A percentile compares a stretch with the other conserved stretches of the same genome.
These are phyloP conservation scores for Neoascia interrupta DNA, from an alignment of 2,888 invertebrate genomes.

Conservation along the genomic window DNA sequence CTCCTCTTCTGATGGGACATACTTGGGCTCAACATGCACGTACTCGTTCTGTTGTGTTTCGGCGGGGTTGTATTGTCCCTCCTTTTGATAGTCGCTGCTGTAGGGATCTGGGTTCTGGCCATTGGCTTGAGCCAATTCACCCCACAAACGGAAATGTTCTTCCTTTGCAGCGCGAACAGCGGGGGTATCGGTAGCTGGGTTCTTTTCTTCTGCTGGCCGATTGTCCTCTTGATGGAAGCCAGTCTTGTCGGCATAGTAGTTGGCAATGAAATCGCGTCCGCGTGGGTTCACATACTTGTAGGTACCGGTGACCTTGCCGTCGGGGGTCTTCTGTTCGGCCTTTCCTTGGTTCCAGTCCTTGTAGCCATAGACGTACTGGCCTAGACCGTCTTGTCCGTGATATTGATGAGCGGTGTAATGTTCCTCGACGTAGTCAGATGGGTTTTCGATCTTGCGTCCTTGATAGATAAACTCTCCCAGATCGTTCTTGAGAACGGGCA, in stretches of 20 bases:
- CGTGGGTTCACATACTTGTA: slow-evolving; percentile 85
- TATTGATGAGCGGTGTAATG: slow-evolving; percentile 86
- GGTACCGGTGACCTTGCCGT: slow-evolving; percentile 86
- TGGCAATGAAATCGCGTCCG: slow-evolving; percentile 78
- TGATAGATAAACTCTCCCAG: slow-evolving; percentile 78
- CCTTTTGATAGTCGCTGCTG: slow-evolving; percentile 76
- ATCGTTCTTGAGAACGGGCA: slow-evolving; percentile 78
- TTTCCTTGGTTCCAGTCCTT: slow-evolving; percentile 87
- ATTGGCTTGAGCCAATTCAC: slow-evolving; percentile 83
- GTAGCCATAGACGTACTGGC: slow-evolving; percentile 87
- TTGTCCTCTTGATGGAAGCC: slow-evolving; percentile 91
- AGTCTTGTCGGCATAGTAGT: slow-evolving; percentile 87
- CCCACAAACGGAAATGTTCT: slow-evolving; percentile 85
- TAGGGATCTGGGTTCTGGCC: slow-evolving; percentile 80
- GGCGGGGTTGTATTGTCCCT: slow-evolving; percentile 74
- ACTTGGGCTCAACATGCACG: slow-evolving; percentile 76
- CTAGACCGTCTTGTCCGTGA: slow-evolving; percentile 86
- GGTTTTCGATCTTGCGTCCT: slow-evolving; percentile 83
- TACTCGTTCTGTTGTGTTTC: slow-evolving; percentile 75
- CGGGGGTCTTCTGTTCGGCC: slow-evolving; percentile 85
- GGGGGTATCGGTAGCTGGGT: slow-evolving; percentile 85
- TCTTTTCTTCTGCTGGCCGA: slow-evolving; percentile 83
- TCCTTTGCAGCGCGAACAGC: slow-evolving; percentile 86
- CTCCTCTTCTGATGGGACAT: slow-evolving; percentile 80
- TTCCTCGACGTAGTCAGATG: slow-evolving; percentile 85